phyloP scores from a whole-genome alignment of 2,888 invertebrate genomes.

The Muschampia plurimacula region DNA sequence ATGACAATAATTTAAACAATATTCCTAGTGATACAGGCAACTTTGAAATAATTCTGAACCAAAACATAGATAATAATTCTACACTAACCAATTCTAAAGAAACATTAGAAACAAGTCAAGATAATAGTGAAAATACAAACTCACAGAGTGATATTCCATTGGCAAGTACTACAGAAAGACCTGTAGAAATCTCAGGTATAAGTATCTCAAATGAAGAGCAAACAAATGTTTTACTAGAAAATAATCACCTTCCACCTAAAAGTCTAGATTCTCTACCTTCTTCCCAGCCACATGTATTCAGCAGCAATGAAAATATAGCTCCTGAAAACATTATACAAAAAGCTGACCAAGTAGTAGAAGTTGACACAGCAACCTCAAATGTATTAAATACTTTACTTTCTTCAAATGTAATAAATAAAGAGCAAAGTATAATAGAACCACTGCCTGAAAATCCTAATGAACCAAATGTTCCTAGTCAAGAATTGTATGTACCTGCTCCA shows the following conservation, averaged over 20 bases:
- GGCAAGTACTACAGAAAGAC: conserved; percentile 15
- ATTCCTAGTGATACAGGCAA: conserved; percentile 3
- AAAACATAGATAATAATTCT: conserved; percentile 4
- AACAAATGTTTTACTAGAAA: conserved; percentile 16
- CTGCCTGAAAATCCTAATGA: conserved; percentile 47
- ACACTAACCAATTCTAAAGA: not conserved
- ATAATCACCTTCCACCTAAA: conserved; percentile 11
- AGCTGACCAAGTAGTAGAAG: conserved; percentile 53
- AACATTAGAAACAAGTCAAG: not conserved
- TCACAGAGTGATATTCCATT: conserved; percentile 20
- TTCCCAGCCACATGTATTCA: conserved; percentile 13
- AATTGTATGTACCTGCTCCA: conserved; percentile 10
- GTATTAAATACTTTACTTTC: conserved; percentile 58
- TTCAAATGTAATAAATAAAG: conserved; percentile 46
- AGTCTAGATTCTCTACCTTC: conserved; percentile 21
- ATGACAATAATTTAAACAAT: conserved; percentile 21
- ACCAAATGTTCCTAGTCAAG: conserved; percentile 47
- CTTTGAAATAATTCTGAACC: conserved; percentile 11
- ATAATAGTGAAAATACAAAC: conserved; percentile 10
- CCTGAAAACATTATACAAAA: conserved; percentile 49
- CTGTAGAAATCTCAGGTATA: conserved; percentile 42
- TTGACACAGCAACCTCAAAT: conserved; percentile 50
- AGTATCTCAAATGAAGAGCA: conserved; percentile 21
- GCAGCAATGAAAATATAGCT: conserved; percentile 40
- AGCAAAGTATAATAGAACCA: conserved; percentile 46